Percentiles rank a stretch among this genome's conserved stretches.
Conservation (phyloP, 1,140 invertebrate genomes). For the Drosophila grimshawi region DNA sequence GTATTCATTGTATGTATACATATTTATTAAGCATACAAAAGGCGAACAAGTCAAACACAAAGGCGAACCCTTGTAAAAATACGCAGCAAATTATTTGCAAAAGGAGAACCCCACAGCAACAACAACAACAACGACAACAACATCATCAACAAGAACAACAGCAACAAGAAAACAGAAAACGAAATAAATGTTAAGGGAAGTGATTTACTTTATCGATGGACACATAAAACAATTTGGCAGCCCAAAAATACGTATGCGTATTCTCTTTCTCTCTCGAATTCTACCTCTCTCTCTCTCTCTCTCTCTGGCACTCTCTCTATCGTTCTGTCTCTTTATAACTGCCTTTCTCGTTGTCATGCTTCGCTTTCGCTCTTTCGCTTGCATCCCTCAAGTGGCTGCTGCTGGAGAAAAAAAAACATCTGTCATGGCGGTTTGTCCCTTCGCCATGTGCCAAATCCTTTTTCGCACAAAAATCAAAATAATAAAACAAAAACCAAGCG, state of each 20-base stretch:
- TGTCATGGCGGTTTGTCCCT: slow-evolving; percentile 29
- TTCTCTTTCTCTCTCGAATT: slow-evolving; percentile 17
- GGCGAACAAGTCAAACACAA: slow-evolving; percentile 23
- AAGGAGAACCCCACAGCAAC: slow-evolving; percentile 11
- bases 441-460: slow-evolving; percentile 24
- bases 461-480: slow-evolving; percentile 37
- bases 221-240: slow-evolving; percentile 75
- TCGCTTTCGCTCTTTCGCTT: not conserved
- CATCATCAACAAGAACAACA: slow-evolving; percentile 2
- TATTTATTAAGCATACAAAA: not conserved
- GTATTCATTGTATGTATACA: not conserved
- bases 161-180: not conserved
- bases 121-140: slow-evolving; percentile 1
- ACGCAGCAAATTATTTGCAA: slow-evolving; percentile 54
- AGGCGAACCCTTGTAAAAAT: slow-evolving; percentile 50
- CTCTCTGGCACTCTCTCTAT: slow-evolving; percentile 1
- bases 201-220: slow-evolving; percentile 76
- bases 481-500: slow-evolving; percentile 3
- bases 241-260: slow-evolving; percentile 23
- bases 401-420: slow-evolving; percentile 17
- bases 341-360: not conserved
- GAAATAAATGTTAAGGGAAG: slow-evolving; percentile 46
- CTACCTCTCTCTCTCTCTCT: not conserved
- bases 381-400: slow-evolving; percentile 32
- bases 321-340: not conserved